Percentiles rank a stretch among this genome's conserved stretches.
These are phyloP conservation scores for Dendroctonus ponderosae DNA, from an alignment of 1,140 invertebrate species.

Conservation along the genomic window DNA sequence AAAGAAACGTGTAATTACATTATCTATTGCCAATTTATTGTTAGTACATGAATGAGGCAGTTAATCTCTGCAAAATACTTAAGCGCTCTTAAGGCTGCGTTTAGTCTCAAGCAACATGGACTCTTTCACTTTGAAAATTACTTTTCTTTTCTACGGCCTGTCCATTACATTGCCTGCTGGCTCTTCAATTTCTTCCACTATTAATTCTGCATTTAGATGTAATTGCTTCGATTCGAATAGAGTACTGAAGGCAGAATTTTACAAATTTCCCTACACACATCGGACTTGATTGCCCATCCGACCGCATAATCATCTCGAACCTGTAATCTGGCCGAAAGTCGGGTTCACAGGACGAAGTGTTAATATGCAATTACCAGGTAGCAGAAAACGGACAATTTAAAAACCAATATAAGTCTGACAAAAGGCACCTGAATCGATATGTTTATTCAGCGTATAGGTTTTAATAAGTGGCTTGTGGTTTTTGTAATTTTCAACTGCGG, in stretches of 20 bases:
- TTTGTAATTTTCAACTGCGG: constrained; percentile 27
- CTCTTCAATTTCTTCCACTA: neutral
- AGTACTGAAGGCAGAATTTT: too few relatives aligned
- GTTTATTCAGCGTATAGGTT: constrained; percentile 26
- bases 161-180: too few relatives aligned
- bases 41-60: constrained; percentile 28
- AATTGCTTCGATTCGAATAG: neutral
- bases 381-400: constrained; percentile 7
- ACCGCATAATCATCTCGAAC: constrained; percentile 8
- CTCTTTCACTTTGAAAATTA: too few relatives aligned
- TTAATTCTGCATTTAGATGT: neutral
- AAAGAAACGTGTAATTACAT: constrained; percentile 33
- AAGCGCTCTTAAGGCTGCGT: too few relatives aligned
- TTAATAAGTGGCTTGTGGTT: constrained; percentile 25
- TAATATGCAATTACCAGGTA: constrained; percentile 29
- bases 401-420: constrained; percentile 12
- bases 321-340: constrained; percentile 1
- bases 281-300: neutral
- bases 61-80: constrained; percentile 22
- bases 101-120: too few relatives aligned
- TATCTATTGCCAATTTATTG: constrained; percentile 32
- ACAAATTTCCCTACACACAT: too few relatives aligned
- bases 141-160: too few relatives aligned
- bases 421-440: constrained; percentile 20
- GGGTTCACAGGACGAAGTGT: constrained; percentile 7